Conservation (phyloP, 2,113 vertebrate species). For the Neogobius melanostomus region DNA sequence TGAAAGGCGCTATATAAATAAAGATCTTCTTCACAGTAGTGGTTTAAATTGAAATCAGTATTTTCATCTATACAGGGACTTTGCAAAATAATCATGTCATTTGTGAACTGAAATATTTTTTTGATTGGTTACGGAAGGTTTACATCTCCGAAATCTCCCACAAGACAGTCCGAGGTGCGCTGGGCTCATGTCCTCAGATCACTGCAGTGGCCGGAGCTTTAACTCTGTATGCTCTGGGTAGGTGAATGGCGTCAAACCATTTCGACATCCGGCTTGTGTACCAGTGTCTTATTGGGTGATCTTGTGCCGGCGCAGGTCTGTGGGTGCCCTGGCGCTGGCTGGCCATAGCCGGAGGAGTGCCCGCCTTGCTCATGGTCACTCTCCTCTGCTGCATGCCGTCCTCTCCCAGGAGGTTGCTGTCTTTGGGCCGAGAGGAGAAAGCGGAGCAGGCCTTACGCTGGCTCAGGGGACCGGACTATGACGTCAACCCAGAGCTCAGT, state of each 20-base stretch:
- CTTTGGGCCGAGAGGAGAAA: slow-evolving; percentile 73
- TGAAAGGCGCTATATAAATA: no score
- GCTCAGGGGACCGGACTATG: slow-evolving; percentile 80
- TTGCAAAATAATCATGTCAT: not conserved
- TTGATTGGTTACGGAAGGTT: slow-evolving; percentile 74
- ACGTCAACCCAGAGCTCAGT: slow-evolving; percentile 75
- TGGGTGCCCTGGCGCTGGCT: slow-evolving; percentile 90
- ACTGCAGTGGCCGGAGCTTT: slow-evolving; percentile 91
- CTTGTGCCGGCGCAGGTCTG: slow-evolving; percentile 73
- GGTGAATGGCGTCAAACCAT: slow-evolving; percentile 39
- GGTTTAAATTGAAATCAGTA: no score
- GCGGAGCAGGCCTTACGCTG: slow-evolving; percentile 80
- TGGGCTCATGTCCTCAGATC: slow-evolving; percentile 92
- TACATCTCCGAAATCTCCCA: slow-evolving; percentile 95
- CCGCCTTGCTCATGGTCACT: slow-evolving; percentile 80
- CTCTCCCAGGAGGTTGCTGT: slow-evolving; percentile 91
- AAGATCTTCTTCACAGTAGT: no score
- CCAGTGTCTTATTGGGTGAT: not conserved
- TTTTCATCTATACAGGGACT: not conserved
- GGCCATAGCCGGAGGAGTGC: slow-evolving; percentile 83
- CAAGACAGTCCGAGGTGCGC: slow-evolving; percentile 80
- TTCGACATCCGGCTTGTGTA: not conserved
- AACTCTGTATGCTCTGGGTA: slow-evolving; percentile 83
- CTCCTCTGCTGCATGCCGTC: slow-evolving; percentile 89
- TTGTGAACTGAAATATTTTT: not conserved